A percentile compares a stretch with the other conserved stretches of the same genome.
Evolutionary conservation across 2,113 vertebrate genomes (phyloP).

Genomic region (Sander lucioperca): DNA sequence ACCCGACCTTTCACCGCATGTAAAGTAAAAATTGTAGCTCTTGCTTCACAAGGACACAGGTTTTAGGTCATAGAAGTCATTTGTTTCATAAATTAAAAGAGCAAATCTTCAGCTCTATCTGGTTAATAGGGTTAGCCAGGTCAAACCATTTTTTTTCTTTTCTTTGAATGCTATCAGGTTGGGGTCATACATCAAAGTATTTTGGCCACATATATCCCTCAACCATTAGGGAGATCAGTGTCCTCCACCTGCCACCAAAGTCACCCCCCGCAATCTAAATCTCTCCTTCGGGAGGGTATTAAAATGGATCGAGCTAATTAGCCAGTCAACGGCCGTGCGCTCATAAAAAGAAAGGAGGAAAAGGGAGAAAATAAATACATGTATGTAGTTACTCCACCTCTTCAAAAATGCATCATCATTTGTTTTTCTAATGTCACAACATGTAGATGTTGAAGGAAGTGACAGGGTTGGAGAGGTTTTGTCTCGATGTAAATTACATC

Average conservation of each 20-base stretch:
- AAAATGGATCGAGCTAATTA: slow-evolving; percentile 93
- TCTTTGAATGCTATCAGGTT: slow-evolving; percentile 78
- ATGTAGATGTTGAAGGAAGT: slow-evolving; percentile 11
- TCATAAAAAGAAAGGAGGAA: slow-evolving; percentile 33
- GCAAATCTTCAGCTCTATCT: slow-evolving; percentile 82
- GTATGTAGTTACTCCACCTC: slow-evolving; percentile 34
- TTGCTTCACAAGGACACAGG: slow-evolving; percentile 82
- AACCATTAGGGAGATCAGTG: slow-evolving; percentile 84
- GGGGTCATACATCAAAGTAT: slow-evolving; percentile 71
- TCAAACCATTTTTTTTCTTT: slow-evolving; percentile 85
- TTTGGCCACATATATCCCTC: slow-evolving; percentile 84
- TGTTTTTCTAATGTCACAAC: slow-evolving; percentile 41
- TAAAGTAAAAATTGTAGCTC: slow-evolving; percentile 72
- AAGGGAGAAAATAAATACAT: slow-evolving; percentile 6
- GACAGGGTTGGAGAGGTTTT: neutral
- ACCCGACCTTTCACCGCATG: slow-evolving; percentile 80
- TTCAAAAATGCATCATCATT: slow-evolving; percentile 64
- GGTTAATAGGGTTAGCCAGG: slow-evolving; percentile 85
- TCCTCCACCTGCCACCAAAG: slow-evolving; percentile 88
- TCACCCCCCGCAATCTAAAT: slow-evolving; percentile 80
- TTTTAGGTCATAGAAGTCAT: slow-evolving; percentile 77
- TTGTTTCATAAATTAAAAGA: slow-evolving; percentile 86
- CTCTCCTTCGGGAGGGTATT: slow-evolving; percentile 84
- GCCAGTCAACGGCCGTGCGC: slow-evolving; percentile 76
- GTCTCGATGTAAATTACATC: slow-evolving; percentile 73